These are phyloP conservation scores for Catocala nupta DNA, from an alignment of 2,888 invertebrate species.

Conservation along the genomic window DNA sequence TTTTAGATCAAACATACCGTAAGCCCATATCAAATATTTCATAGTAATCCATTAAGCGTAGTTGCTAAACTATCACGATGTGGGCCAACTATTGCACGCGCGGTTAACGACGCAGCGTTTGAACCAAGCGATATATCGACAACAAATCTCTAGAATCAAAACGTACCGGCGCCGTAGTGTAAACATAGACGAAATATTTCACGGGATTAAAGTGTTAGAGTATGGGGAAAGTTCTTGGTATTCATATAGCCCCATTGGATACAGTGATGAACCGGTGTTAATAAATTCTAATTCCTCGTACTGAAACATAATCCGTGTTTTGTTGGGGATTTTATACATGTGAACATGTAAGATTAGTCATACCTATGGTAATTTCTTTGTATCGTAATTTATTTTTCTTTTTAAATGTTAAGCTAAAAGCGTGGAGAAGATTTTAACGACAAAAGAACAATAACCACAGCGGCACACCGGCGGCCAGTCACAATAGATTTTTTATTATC, in stretches of 20 bases:
- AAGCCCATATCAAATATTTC: slow-evolving; percentile 9
- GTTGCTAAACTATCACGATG: slow-evolving; percentile 32
- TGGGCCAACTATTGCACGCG: slow-evolving; percentile 8
- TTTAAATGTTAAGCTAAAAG: no score
- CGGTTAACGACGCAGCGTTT: slow-evolving; percentile 2
- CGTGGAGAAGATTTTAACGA: no score
- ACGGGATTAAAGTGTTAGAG: slow-evolving; percentile 5
- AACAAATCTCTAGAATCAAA: slow-evolving; percentile 25
- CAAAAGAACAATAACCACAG: no score
- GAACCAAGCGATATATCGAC: slow-evolving; percentile 32
- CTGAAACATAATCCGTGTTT: no score
- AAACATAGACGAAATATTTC: slow-evolving; percentile 27
- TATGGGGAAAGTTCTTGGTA: neutral
- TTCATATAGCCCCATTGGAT: neutral
- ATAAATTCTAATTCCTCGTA: neutral
- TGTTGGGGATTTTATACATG: no score
- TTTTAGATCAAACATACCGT: slow-evolving; percentile 3
- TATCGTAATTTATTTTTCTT: no score
- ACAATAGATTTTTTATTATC: no score
- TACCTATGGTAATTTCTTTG: no score
- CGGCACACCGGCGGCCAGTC: no score
- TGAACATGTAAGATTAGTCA: no score
- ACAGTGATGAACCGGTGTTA: neutral
- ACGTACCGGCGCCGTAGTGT: slow-evolving; percentile 17
- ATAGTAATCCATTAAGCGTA: slow-evolving; percentile 34